A percentile compares a stretch with the other conserved stretches of the same genome.
Conservation (phyloP, 2,113 vertebrate genomes). For the Empidonax traillii region DNA sequence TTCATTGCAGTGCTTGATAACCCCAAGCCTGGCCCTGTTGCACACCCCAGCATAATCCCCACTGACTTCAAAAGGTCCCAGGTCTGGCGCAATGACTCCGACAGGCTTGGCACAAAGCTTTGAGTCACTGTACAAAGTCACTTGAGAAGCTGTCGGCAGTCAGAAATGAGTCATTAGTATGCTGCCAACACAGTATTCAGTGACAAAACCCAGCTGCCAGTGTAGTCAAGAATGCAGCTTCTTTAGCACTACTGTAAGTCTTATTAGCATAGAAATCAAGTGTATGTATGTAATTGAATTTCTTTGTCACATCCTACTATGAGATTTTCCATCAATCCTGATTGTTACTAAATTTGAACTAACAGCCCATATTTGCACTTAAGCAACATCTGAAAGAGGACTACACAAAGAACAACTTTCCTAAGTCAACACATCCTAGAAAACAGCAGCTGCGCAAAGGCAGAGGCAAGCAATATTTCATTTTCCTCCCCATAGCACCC, state of each 20-base stretch:
- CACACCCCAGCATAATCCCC: neutral
- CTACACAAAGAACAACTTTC: slow-evolving; percentile 61
- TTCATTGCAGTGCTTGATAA: neutral
- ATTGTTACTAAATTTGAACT: slow-evolving; percentile 68
- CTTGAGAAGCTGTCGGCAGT: slow-evolving; percentile 56
- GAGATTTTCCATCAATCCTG: slow-evolving; percentile 66
- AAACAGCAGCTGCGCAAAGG: slow-evolving; percentile 58
- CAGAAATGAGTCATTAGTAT: slow-evolving; percentile 69
- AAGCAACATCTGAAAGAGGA: slow-evolving; percentile 61
- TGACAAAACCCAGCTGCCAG: slow-evolving; percentile 68
- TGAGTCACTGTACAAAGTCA: slow-evolving; percentile 34
- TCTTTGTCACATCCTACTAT: slow-evolving; percentile 60
- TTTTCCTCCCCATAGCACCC: neutral
- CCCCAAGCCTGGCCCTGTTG: neutral
- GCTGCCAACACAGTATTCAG: slow-evolving; percentile 64
- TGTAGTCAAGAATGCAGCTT: slow-evolving; percentile 58
- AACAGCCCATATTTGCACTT: slow-evolving; percentile 60
- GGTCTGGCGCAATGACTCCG: neutral
- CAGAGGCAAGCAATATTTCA: slow-evolving; percentile 48
- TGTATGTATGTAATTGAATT: slow-evolving; percentile 67
- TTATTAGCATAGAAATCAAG: slow-evolving; percentile 67
- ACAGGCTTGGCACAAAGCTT: neutral
- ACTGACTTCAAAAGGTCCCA: neutral
- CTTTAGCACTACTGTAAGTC: slow-evolving; percentile 57
- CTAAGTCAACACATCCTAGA: slow-evolving; percentile 55